Evolutionary conservation across 1,140 invertebrate genomes (phyloP).

Genomic region (Littorina saxatilis): DNA sequence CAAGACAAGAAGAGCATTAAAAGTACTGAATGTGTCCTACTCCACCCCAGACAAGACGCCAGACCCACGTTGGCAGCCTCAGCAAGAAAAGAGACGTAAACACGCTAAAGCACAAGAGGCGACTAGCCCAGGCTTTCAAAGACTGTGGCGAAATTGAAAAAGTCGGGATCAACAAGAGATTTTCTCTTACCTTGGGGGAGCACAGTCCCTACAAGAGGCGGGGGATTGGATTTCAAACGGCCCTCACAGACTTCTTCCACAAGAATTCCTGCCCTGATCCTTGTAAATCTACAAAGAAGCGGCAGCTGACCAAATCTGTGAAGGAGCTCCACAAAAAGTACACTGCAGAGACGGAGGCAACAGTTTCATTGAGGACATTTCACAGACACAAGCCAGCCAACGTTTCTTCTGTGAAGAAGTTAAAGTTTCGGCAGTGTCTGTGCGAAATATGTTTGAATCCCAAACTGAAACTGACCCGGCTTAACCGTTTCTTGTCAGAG

Average conservation of each 20-base stretch:
- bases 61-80: no score
- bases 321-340: neutral
- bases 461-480: neutral
- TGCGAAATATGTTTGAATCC: neutral
- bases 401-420: neutral
- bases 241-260: neutral
- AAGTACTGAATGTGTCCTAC: no score
- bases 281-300: neutral
- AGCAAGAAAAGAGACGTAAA: neutral
- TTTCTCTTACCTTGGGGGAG: neutral
- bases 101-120: neutral
- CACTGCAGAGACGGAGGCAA: neutral
- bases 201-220: no score
- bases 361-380: neutral
- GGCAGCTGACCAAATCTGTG: neutral
- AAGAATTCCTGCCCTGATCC: neutral
- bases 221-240: no score
- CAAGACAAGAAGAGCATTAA: no score
- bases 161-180: neutral
- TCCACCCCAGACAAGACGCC: no score
- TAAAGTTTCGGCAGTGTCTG: neutral
- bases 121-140: neutral
- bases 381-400: neutral
- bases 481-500: neutral
- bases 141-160: neutral